Conservation (phyloP, 2,888 invertebrate genomes). For the Pycnomerus fuliginosus region DNA sequence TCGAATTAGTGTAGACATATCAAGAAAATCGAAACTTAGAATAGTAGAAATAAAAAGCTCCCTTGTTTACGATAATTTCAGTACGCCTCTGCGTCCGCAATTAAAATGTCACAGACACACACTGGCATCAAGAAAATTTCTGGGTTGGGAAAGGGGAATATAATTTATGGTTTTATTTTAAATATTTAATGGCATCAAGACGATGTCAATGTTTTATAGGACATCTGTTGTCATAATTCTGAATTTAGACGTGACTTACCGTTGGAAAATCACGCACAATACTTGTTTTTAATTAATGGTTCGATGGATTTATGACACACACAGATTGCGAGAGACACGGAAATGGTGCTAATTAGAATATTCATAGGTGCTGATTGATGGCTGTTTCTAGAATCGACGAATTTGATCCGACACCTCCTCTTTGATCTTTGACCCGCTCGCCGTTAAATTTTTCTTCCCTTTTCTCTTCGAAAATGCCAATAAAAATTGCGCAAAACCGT, state of each 20-base stretch:
- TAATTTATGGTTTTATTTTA: conserved; percentile 34
- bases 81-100: conserved; percentile 17
- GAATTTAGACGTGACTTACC: conserved; percentile 42
- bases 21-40: too few species aligned
- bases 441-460: too few species aligned
- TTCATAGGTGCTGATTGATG: too few species aligned
- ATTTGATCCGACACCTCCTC: too few species aligned
- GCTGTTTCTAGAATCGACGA: too few species aligned
- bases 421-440: too few species aligned
- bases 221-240: conserved; percentile 40
- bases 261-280: conserved; percentile 31
- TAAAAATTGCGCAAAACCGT: too few species aligned
- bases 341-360: conserved; percentile 15
- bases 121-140: conserved; percentile 13
- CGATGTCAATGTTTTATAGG: conserved; percentile 39
- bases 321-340: conserved; percentile 5
- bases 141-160: conserved; percentile 13
- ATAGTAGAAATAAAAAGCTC: too few species aligned
- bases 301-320: conserved; percentile 40
- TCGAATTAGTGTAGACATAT: too few species aligned
- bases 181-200: conserved; percentile 37
- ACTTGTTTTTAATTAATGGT: conserved; percentile 41
- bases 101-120: conserved; percentile 17
- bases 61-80: conserved; percentile 6
- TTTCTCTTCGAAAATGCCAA: too few species aligned